These are phyloP conservation scores for Thereva nobilitata DNA, from an alignment of 2,888 invertebrate genomes.

Conservation along the genomic window DNA sequence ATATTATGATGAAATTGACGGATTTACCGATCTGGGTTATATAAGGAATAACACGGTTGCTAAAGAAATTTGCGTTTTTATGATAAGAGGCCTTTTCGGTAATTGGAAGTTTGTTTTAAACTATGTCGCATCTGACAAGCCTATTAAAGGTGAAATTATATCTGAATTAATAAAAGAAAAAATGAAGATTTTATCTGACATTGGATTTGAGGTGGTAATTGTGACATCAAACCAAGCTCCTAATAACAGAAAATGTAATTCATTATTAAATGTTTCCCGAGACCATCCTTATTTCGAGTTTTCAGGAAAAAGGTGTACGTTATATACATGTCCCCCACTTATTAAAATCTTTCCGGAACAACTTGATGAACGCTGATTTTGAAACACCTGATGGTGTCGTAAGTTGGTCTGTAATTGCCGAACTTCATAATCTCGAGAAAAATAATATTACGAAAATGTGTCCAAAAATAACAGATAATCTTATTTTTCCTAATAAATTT, in stretches of 20 bases:
- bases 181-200: conserved; percentile 1
- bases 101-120: conserved; percentile 38
- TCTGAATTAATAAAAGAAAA: conserved; percentile 32
- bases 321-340: too few species aligned
- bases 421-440: conserved; percentile 5
- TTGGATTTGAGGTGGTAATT: conserved; percentile 16
- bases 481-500: too few species aligned
- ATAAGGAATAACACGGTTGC: conserved; percentile 26
- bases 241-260: conserved; percentile 16
- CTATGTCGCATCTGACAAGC: conserved; percentile 35
- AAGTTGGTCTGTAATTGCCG: background rate
- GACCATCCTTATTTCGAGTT: conserved; percentile 19
- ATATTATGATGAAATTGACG: conserved; percentile 37
- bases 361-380: background rate
- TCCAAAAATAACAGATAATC: conserved; percentile 5
- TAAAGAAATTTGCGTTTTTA: conserved; percentile 38
- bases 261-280: conserved; percentile 1
- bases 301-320: background rate
- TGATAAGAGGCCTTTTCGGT: conserved; percentile 31
- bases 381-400: conserved; percentile 8
- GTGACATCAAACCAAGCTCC: conserved; percentile 15
- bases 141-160: conserved; percentile 23
- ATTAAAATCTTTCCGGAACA: conserved; percentile 4
- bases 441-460: conserved; percentile 8
- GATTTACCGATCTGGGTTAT: conserved; percentile 32